phyloP scores from a whole-genome alignment of 2,797 vertebrate species.

The Tinamus major region DNA sequence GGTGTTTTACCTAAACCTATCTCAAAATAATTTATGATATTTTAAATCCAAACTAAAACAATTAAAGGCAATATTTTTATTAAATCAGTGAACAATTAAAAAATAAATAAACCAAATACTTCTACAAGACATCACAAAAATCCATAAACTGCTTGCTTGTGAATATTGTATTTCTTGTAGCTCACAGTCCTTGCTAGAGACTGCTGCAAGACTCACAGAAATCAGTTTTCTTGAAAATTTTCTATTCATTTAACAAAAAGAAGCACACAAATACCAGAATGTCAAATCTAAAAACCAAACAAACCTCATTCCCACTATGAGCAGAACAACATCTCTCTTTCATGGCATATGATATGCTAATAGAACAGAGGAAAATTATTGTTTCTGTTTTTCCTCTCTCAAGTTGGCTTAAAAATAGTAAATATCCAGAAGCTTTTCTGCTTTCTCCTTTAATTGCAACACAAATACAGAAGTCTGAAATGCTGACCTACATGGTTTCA shows the following conservation, averaged over 20 bases:
- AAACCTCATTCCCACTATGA: background rate
- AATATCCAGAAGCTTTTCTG: slow-evolving; percentile 17
- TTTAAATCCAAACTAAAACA: slow-evolving; percentile 46
- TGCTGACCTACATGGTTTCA: slow-evolving; percentile 16
- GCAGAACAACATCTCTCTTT: background rate
- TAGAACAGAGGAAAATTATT: background rate
- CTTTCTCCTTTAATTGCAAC: slow-evolving; percentile 30
- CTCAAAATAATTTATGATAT: background rate
- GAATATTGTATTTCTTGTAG: background rate
- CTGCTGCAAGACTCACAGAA: background rate
- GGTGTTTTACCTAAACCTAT: slow-evolving; percentile 14
- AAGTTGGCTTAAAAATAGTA: slow-evolving; percentile 24
- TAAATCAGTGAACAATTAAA: background rate
- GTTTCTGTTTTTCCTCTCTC: background rate
- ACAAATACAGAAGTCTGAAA: slow-evolving; percentile 44
- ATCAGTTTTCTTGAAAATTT: background rate
- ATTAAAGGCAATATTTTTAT: slow-evolving; percentile 36
- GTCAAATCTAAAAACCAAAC: background rate
- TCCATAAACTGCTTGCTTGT: background rate
- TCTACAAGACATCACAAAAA: background rate
- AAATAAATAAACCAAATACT: slow-evolving; percentile 8
- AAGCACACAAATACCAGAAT: background rate
- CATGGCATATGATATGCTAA: background rate
- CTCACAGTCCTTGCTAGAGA: background rate
- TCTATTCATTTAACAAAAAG: background rate